Conservation (phyloP, 2,888 invertebrate genomes). For the Tribolium freemani region DNA sequence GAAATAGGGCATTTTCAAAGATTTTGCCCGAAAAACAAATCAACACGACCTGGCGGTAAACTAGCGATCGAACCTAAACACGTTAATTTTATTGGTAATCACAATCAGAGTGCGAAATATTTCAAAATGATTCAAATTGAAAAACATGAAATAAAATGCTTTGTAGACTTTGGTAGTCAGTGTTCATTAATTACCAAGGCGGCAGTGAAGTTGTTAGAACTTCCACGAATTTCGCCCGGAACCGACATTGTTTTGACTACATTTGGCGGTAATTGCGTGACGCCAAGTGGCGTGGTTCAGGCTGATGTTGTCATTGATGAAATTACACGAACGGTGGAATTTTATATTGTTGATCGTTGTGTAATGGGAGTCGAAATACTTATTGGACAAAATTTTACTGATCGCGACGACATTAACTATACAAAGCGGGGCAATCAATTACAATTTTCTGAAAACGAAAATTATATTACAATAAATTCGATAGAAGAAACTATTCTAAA, state of each 20-base stretch:
- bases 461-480: not conserved
- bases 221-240: not conserved
- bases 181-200: not conserved
- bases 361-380: not conserved
- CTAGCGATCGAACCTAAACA: not conserved
- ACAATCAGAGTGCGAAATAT: not conserved
- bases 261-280: not conserved
- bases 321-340: not conserved
- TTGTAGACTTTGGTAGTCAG: not conserved
- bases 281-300: not conserved
- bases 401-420: not conserved
- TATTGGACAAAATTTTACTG: not conserved
- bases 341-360: not conserved
- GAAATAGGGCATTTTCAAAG: not conserved
- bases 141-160: not conserved
- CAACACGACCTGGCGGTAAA: not conserved
- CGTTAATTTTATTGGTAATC: not conserved
- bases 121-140: not conserved
- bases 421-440: not conserved
- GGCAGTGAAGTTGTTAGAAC: not conserved
- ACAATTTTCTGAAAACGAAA: not conserved
- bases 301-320: not conserved
- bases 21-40: not conserved
- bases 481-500: not conserved
- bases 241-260: not conserved